These are phyloP conservation scores for Lepidotrigona ventralis DNA, from an alignment of 1,140 invertebrate genomes.

Conservation along the genomic window DNA sequence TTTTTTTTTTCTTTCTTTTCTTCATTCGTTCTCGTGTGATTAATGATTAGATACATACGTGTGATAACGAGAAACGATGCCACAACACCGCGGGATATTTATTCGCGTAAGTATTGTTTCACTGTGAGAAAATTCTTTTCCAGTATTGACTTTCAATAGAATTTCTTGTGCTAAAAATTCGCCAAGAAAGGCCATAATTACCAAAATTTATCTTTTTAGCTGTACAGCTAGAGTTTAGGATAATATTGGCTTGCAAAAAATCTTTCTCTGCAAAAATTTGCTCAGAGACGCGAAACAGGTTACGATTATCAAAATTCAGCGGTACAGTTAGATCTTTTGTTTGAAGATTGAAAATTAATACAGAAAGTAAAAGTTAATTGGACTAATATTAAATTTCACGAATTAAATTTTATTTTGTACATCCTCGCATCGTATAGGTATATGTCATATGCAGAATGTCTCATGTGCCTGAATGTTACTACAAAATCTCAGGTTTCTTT, in stretches of 20 bases:
- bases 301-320: background rate
- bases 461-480: too few relatives aligned
- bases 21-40: conserved; percentile 27
- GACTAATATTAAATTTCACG: too few relatives aligned
- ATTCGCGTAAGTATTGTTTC: background rate
- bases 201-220: background rate
- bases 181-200: background rate
- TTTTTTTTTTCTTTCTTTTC: background rate
- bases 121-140: background rate
- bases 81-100: background rate
- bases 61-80: conserved; percentile 18
- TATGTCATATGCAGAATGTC: too few relatives aligned
- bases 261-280: too few relatives aligned
- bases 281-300: background rate
- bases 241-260: too few relatives aligned
- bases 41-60: conserved; percentile 44
- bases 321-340: too few relatives aligned
- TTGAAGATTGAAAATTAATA: too few relatives aligned
- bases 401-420: too few relatives aligned
- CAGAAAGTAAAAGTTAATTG: too few relatives aligned
- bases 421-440: too few relatives aligned
- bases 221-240: too few relatives aligned
- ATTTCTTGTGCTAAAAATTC: background rate
- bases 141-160: background rate
- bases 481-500: too few relatives aligned